Base-by-base conservation (phyloP, 2,113 vertebrate species). In the Ailuropoda melanoleuca region DNA sequence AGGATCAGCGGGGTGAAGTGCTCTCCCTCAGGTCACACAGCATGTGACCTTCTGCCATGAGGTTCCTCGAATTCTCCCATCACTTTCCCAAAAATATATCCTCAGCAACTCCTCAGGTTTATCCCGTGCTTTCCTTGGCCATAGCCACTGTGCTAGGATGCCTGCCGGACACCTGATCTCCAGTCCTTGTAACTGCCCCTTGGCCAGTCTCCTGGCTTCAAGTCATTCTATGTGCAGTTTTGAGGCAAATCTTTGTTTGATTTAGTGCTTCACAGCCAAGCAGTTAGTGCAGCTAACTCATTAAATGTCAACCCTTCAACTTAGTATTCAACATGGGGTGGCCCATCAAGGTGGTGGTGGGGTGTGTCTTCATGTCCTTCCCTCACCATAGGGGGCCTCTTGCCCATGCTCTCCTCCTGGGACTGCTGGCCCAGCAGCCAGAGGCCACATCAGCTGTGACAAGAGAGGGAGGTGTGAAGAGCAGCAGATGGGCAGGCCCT, bases 301-400 rank as follows among this genome's bases (percentile, higher is more conserved):
- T 56, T 53, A 70, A 55, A 78, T 9, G 34, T 48, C 46, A 78
- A 43, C 48, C 4, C 26, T 88, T 85, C 43, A 17, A 19, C 24
- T 48, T 37, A 24, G 82, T 23, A 11, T 48, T 87, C 55, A 75
- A 19, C 74, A 62, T 31, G 18, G 34, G 64, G 31, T 37, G 64
- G 17, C 31, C 74, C 31, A 3, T 9, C 55, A 23, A 13, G 4
- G 43, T 1, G 21, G 62, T 6, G 2, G 62, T 12, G n/a, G 39
- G 18, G 0, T 3, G 2, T 0, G 8, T 21, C 72, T 66, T 15
- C n/a, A 4, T 19, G 14, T 8, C 68, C 37, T 55, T 50, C 48
- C 46, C 50, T 19, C 1, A 14, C 2, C 0, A 1, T 0, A 53
- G 13, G 1, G 3, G 55, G 62, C 48, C 72, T 75, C 90, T 78